Evolutionary conservation across 2,888 invertebrate genomes (phyloP).

Genomic region (Leptinotarsa peninsularis): DNA sequence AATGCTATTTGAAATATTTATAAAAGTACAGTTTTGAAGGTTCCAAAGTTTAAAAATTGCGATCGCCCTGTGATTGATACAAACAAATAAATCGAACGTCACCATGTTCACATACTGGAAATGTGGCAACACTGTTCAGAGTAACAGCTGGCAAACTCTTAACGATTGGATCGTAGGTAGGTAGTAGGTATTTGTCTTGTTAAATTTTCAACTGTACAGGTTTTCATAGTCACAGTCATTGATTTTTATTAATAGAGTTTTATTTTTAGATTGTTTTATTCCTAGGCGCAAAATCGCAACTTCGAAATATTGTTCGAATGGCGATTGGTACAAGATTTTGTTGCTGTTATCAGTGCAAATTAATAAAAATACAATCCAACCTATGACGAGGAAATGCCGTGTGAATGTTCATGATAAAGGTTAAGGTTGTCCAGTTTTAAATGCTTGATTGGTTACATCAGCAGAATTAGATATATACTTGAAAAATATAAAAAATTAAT

Average conservation of each 20-base stretch:
- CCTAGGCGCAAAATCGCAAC: conserved; percentile 31
- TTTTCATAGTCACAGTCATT: conserved; percentile 45
- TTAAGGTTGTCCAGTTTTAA: neutral
- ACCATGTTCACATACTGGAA: neutral
- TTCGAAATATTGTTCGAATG: conserved; percentile 25
- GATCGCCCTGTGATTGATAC: neutral
- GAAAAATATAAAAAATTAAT: too few species aligned
- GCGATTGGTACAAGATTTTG: conserved; percentile 14
- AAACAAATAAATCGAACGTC: conserved; percentile 7
- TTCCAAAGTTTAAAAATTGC: neutral
- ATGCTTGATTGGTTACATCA: neutral
- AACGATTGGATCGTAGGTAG: conserved; percentile 28
- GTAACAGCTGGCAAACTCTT: conserved; percentile 34
- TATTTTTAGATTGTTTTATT: conserved; percentile 49
- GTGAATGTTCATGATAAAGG: neutral
- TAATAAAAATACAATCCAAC: neutral
- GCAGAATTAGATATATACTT: too few species aligned
- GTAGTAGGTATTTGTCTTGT: conserved; percentile 33
- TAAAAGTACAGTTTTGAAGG: neutral
- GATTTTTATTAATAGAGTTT: conserved; percentile 53
- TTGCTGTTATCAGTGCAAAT: neutral
- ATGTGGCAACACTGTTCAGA: conserved; percentile 31
- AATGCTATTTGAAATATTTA: neutral
- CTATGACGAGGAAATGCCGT: neutral
- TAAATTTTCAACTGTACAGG: conserved; percentile 36